Evolutionary conservation across 2,888 invertebrate species (phyloP).

Genomic region (Anoplius nigerrimus): DNA sequence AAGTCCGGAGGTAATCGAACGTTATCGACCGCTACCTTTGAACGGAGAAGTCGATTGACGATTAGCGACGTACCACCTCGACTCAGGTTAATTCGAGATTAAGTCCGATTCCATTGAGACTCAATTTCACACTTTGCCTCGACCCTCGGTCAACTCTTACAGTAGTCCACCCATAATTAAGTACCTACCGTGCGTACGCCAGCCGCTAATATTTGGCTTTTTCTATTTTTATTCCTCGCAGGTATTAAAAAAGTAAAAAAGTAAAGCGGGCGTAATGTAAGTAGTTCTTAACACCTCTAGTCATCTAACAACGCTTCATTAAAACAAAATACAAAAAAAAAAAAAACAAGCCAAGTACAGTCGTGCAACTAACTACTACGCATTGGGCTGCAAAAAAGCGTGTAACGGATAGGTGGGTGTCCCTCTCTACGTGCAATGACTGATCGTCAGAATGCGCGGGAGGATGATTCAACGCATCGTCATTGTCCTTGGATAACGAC

Average conservation of each 20-base stretch:
- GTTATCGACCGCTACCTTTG: too few relatives aligned
- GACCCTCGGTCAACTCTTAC: background rate
- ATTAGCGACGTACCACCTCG: too few relatives aligned
- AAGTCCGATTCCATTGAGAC: too few relatives aligned
- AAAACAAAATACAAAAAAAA: too few relatives aligned
- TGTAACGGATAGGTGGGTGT: slow-evolving; percentile 25
- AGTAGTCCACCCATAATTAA: background rate
- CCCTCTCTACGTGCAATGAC: slow-evolving; percentile 2
- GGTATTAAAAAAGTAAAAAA: slow-evolving; percentile 54
- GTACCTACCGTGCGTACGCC: slow-evolving; percentile 1
- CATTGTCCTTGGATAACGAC: background rate
- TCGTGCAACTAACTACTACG: slow-evolving; percentile 57
- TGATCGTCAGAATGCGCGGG: background rate
- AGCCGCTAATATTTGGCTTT: slow-evolving; percentile 54
- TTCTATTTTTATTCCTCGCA: slow-evolving; percentile 59
- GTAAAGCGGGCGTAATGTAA: slow-evolving; percentile 56
- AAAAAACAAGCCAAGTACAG: slow-evolving; percentile 40
- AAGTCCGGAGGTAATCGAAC: too few relatives aligned
- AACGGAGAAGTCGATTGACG: too few relatives aligned
- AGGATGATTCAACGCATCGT: slow-evolving; percentile 2
- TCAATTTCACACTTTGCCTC: too few relatives aligned
- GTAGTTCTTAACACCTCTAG: slow-evolving; percentile 69
- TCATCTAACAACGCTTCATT: slow-evolving; percentile 70
- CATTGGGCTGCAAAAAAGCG: slow-evolving; percentile 51
- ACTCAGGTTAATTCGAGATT: too few relatives aligned